Evolutionary conservation across 2,113 vertebrate species (phyloP).

Genomic region (Prolemur simus): DNA sequence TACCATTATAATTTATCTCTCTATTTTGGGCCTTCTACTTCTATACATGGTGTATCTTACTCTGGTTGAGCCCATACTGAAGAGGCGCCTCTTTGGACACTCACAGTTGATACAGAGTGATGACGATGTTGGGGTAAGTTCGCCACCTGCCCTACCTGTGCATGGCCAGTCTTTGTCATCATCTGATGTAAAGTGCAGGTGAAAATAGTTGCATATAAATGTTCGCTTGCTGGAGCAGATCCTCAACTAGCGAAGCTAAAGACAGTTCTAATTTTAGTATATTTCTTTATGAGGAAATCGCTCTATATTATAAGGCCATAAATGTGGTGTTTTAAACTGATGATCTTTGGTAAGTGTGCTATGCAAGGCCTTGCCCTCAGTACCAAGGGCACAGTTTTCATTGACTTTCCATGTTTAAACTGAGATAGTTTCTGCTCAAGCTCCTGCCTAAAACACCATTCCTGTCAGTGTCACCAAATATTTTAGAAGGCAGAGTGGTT

Average conservation of each 20-base stretch:
- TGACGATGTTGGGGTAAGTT: slow-evolving; percentile 95
- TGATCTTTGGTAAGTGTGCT: background rate
- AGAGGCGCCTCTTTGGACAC: slow-evolving; percentile 96
- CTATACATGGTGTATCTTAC: slow-evolving; percentile 99
- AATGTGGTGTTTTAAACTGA: background rate
- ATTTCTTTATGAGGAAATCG: background rate
- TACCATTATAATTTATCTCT: slow-evolving; percentile 98
- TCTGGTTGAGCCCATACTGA: slow-evolving; percentile 95
- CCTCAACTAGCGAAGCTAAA: background rate
- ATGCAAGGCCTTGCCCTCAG: background rate
- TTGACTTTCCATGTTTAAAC: slow-evolving; percentile 15
- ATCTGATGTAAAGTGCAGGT: background rate
- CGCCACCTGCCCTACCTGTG: background rate
- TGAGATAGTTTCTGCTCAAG: background rate
- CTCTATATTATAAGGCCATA: background rate
- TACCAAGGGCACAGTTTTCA: background rate
- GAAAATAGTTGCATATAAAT: background rate
- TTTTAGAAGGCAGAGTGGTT: background rate
- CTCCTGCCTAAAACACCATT: background rate
- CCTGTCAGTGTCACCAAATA: background rate
- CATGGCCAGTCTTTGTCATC: background rate
- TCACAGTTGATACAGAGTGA: slow-evolving; percentile 97
- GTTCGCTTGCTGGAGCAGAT: background rate
- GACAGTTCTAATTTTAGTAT: background rate
- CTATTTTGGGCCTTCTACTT: slow-evolving; percentile 95